phyloP scores from a whole-genome alignment of 2,113 vertebrate genomes.

The Plestiodon gilberti region DNA sequence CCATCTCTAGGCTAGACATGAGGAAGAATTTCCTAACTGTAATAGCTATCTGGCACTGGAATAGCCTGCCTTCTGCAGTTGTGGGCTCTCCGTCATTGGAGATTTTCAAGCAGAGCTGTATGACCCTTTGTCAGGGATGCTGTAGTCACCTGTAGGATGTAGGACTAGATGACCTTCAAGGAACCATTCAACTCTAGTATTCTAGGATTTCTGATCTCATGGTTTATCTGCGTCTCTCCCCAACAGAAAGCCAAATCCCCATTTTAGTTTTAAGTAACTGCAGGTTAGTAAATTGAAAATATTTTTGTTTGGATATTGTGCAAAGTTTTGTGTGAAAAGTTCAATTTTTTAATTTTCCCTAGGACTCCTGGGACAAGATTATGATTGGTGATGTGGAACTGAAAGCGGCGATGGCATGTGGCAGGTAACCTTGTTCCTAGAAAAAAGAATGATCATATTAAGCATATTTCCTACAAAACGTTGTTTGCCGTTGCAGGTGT shows the following conservation, averaged over 20 bases:
- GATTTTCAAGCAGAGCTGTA: too few species aligned
- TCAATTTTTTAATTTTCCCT: neutral
- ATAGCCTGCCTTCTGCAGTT: too few species aligned
- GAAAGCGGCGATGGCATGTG: slow-evolving; percentile 78
- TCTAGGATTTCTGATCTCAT: neutral
- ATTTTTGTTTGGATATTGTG: neutral
- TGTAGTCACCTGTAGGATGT: too few species aligned
- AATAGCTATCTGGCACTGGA: too few species aligned
- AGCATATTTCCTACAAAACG: neutral
- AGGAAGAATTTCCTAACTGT: too few species aligned
- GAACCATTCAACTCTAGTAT: too few species aligned
- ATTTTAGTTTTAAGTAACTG: neutral
- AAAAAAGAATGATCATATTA: neutral
- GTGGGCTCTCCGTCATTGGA: too few species aligned
- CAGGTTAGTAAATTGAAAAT: neutral
- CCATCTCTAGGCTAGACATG: too few species aligned
- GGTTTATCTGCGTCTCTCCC: neutral
- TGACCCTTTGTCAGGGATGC: too few species aligned
- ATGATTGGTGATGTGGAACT: slow-evolving; percentile 80
- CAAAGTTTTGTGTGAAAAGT: neutral
- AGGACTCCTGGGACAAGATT: slow-evolving; percentile 84
- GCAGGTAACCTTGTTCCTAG: slow-evolving; percentile 71
- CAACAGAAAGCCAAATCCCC: neutral
- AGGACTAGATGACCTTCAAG: too few species aligned
- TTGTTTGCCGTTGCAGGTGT: slow-evolving; percentile 69